Base-by-base conservation (phyloP, 2,113 vertebrate genomes). In the Protomyctophum bolini region DNA sequence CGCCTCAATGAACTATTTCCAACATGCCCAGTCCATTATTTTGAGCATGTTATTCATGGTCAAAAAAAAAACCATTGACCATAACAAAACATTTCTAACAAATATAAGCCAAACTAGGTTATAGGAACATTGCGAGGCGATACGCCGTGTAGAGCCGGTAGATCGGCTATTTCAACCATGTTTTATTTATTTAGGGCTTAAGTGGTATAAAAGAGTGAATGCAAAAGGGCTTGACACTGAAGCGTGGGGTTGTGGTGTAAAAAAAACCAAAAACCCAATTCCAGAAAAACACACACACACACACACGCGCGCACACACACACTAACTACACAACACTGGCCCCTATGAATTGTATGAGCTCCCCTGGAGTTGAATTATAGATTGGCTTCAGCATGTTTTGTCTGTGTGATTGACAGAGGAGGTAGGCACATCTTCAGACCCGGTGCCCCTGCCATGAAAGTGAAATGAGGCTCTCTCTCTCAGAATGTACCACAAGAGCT, bases 321-420 rank as follows among this genome's bases (percentile, higher is more conserved):
- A 41, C 33, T n/a, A n/a, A n/a, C n/a, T n/a, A 63, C 63, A 72
- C 82, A 80, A 86, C 68, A 85, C 73, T 12, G 56, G 68, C 77
- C 74, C 81, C 78, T 87, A 86, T 92, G 86, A 90, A 89, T 87
- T 91, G 85, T 91, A 91, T 86, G 88, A 89, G 87, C 83, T 89
- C 74, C 81, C 79, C 58, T 87, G 84, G 83, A 84, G 84, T 75
- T 93, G 86, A 92, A 92, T 92, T 91, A 92, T 91, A 91, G 87
- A 91, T 88, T 62, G 77, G 62, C 86, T 84, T 77, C 58, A 63
- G 86, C 83, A 83, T 84, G 86, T 83, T 83, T 88, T 84, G 86
- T 72, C 83, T 65, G 86, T 77, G 81, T 91, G 90, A 91, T 86
- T 92, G 92, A 91, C 90, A 91, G 91, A 80, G 68, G 69, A 80